A percentile compares a stretch with the other conserved stretches of the same genome.
Evolutionary conservation across 1,140 invertebrate species (phyloP).

Genomic region (Cydia splendana): DNA sequence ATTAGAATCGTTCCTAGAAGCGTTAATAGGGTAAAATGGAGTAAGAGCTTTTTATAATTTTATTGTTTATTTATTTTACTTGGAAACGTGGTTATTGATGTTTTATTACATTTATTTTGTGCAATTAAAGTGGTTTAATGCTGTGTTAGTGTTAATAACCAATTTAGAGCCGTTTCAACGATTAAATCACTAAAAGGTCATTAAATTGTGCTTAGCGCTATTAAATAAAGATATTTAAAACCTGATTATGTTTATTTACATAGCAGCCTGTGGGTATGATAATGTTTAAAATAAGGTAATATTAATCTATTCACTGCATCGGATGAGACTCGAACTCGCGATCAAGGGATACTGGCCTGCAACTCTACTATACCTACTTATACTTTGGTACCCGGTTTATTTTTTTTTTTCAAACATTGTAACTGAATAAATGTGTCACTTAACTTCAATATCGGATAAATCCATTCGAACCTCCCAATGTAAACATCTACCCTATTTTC

Average conservation of each 20-base stretch:
- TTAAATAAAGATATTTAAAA: neutral
- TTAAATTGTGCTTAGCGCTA: neutral
- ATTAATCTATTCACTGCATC: too few species aligned
- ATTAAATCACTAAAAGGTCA: neutral
- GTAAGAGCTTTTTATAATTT: conserved; percentile 29
- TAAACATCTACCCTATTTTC: too few species aligned
- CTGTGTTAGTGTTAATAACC: conserved; percentile 16
- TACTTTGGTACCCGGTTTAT: too few species aligned
- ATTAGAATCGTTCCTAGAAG: conserved; percentile 29
- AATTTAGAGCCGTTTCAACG: neutral
- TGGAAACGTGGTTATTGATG: conserved; percentile 14
- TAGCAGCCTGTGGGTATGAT: too few species aligned
- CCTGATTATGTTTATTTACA: too few species aligned
- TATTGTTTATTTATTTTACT: conserved; percentile 33
- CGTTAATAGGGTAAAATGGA: conserved; percentile 32
- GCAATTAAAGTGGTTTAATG: conserved; percentile 23
- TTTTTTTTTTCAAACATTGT: too few species aligned
- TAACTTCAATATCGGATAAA: too few species aligned
- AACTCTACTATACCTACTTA: too few species aligned
- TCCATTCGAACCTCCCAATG: too few species aligned
- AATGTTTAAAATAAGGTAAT: neutral
- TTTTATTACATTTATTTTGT: conserved; percentile 28
- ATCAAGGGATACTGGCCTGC: too few species aligned
- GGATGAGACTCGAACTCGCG: too few species aligned
- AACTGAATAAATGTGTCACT: too few species aligned